Percentiles rank a stretch among this genome's conserved stretches.
phyloP scores from a whole-genome alignment of 2,888 invertebrate species.

The Gnatocerus cornutus region DNA sequence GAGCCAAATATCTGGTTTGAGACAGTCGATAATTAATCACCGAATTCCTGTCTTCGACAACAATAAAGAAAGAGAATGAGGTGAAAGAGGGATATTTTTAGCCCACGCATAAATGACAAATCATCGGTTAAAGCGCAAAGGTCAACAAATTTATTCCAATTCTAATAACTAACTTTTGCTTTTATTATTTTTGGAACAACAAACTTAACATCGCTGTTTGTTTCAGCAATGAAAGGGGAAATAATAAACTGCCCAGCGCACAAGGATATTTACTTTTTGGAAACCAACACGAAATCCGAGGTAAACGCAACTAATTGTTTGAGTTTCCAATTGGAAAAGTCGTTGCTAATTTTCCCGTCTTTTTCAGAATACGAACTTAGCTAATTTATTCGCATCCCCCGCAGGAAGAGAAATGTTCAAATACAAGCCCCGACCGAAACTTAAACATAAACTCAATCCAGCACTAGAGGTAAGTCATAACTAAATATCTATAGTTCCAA shows the following conservation, averaged over 20 bases:
- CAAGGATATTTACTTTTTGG: conserved; percentile 68
- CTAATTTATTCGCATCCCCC: conserved; percentile 68
- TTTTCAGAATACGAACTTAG: conserved; percentile 67
- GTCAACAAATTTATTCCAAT: neutral
- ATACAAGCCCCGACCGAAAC: conserved; percentile 68
- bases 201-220: conserved; percentile 32
- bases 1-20: conserved; percentile 7
- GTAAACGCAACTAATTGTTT: conserved; percentile 57
- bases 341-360: conserved; percentile 6
- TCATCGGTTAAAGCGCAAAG: neutral
- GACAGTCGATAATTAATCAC: conserved; percentile 18
- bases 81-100: neutral
- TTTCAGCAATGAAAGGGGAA: conserved; percentile 66
- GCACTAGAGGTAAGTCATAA: conserved; percentile 67
- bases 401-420: conserved; percentile 67
- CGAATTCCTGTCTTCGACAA: conserved; percentile 9
- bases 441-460: conserved; percentile 69
- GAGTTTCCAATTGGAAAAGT: conserved; percentile 44
- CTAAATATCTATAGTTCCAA: conserved; percentile 2
- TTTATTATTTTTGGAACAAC: neutral
- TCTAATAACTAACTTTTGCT: neutral
- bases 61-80: neutral
- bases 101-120: neutral
- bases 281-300: conserved; percentile 67
- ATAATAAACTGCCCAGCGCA: conserved; percentile 66